These are phyloP conservation scores for Zootoca vivipara DNA, from an alignment of 2,113 vertebrate species.

Conservation along the genomic window DNA sequence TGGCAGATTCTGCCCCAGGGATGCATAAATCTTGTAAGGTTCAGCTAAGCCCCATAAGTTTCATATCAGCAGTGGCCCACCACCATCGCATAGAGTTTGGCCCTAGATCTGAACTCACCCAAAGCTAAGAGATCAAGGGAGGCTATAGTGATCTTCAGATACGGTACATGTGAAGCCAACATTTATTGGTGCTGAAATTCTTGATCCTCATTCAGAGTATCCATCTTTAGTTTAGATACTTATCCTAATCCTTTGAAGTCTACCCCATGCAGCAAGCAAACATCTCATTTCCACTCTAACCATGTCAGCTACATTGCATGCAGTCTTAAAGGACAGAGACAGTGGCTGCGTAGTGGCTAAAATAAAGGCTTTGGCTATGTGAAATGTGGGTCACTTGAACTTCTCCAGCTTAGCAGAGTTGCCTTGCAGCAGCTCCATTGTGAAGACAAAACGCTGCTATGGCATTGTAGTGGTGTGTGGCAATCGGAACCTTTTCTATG, in stretches of 20 bases:
- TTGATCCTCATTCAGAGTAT: not conserved
- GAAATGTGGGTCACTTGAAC: too few relatives aligned
- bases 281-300: not conserved
- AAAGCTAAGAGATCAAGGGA: slow-evolving; percentile 8
- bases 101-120: slow-evolving; percentile 9
- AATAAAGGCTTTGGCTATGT: not conserved
- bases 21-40: rapidly evolving
- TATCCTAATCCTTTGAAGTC: slow-evolving; percentile 1
- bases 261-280: not conserved
- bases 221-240: not conserved
- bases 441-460: too few relatives aligned
- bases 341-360: not conserved
- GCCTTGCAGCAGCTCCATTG: too few relatives aligned
- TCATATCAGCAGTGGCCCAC: not conserved
- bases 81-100: not conserved
- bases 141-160: not conserved
- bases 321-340: not conserved
- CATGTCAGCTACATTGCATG: not conserved
- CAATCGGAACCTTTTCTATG: too few relatives aligned
- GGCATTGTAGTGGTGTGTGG: too few relatives aligned
- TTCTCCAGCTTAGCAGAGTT: too few relatives aligned
- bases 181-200: slow-evolving; percentile 6
- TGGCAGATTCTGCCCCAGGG: slow-evolving; percentile 1
- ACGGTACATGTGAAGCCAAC: not conserved
- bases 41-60: not conserved